Conservation (phyloP, 2,797 vertebrate species). For the Semaprochilodus insignis region DNA sequence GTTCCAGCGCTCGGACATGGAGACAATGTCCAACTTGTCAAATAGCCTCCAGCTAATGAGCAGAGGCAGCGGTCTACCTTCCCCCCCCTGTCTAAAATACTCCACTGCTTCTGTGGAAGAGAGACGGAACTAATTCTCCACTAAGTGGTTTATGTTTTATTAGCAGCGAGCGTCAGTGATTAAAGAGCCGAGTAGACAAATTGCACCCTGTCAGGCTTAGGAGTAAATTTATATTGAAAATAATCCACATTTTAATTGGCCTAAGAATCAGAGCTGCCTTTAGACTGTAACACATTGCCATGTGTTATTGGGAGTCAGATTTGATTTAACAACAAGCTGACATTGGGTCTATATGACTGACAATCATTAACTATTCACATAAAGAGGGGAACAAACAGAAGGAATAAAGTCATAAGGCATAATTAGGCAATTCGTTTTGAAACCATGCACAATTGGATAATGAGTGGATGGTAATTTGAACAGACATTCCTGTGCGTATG, state of each 20-base stretch:
- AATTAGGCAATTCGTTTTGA: slow-evolving; percentile 33
- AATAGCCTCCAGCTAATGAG: slow-evolving; percentile 75
- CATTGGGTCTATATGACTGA: slow-evolving; percentile 43
- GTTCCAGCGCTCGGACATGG: slow-evolving; percentile 71
- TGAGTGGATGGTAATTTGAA: slow-evolving; percentile 72
- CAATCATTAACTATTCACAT: slow-evolving; percentile 34
- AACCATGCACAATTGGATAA: slow-evolving; percentile 68
- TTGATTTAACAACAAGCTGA: slow-evolving; percentile 49
- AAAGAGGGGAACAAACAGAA: slow-evolving; percentile 22
- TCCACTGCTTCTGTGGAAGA: slow-evolving; percentile 65
- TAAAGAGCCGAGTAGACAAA: slow-evolving; percentile 72
- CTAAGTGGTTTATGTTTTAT: slow-evolving; percentile 80
- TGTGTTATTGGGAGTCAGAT: slow-evolving; percentile 62
- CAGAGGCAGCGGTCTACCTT: slow-evolving; percentile 65
- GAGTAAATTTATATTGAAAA: slow-evolving; percentile 70
- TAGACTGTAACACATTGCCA: slow-evolving; percentile 30
- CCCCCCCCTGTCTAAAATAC: slow-evolving; percentile 64
- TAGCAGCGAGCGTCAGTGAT: slow-evolving; percentile 71
- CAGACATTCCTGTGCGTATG: slow-evolving; percentile 68
- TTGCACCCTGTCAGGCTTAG: slow-evolving; percentile 68
- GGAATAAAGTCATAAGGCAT: slow-evolving; percentile 23
- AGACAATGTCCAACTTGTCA: slow-evolving; percentile 68
- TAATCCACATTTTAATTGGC: slow-evolving; percentile 68
- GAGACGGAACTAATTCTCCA: slow-evolving; percentile 73
- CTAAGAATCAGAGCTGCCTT: slow-evolving; percentile 58